phyloP scores from a whole-genome alignment of 2,797 vertebrate species.

The Potorous gilbertii region DNA sequence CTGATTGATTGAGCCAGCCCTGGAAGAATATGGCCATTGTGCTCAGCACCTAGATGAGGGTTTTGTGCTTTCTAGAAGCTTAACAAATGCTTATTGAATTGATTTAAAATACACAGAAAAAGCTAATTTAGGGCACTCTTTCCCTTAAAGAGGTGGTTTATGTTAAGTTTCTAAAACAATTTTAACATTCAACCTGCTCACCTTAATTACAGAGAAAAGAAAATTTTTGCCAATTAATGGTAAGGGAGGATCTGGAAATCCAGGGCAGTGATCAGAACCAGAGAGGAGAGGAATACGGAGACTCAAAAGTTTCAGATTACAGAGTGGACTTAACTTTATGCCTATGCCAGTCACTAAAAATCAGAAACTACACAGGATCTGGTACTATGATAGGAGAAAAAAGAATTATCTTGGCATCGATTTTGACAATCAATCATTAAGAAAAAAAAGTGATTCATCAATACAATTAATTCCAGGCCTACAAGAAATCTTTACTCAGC shows the following conservation, averaged over 20 bases:
- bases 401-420: background rate
- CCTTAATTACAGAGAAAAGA: background rate
- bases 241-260: background rate
- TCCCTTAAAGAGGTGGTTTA: background rate
- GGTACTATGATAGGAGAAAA: background rate
- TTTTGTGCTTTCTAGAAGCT: background rate
- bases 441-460: background rate
- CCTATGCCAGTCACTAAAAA: background rate
- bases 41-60: background rate
- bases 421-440: background rate
- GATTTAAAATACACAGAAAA: background rate
- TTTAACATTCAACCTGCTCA: background rate
- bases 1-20: background rate
- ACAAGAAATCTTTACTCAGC: background rate
- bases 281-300: background rate
- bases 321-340: background rate
- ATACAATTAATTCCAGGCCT: background rate
- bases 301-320: background rate
- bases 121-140: background rate
- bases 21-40: background rate
- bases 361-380: background rate
- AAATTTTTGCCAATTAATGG: background rate
- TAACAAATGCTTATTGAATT: background rate
- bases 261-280: background rate
- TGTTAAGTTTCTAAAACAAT: background rate